Evolutionary conservation across 2,888 invertebrate species (phyloP).

Genomic region (Mythimna impura): DNA sequence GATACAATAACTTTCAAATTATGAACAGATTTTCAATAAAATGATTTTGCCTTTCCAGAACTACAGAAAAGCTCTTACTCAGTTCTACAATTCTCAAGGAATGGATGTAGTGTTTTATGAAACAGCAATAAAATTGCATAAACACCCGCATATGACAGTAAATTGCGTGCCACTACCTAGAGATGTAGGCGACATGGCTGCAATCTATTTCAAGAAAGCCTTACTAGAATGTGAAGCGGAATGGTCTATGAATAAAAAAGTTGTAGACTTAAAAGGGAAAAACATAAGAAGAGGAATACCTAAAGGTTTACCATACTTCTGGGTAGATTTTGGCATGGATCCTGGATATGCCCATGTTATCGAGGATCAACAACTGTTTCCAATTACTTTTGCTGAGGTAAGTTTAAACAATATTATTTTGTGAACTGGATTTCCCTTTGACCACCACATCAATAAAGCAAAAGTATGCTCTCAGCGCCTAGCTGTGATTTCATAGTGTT

Average conservation of each 20-base stretch:
- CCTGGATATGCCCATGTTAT: slow-evolving; percentile 99
- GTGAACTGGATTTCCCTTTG: not conserved
- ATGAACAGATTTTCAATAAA: not conserved
- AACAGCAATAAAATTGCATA: slow-evolving; percentile 93
- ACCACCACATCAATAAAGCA: not conserved
- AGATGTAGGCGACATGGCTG: slow-evolving; percentile 96
- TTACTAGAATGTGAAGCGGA: slow-evolving; percentile 98
- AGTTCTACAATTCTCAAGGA: slow-evolving; percentile 93
- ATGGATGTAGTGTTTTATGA: slow-evolving; percentile 98
- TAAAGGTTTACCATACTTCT: slow-evolving; percentile 98
- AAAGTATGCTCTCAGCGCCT: too few species aligned
- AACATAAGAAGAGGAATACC: slow-evolving; percentile 96
- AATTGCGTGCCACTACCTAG: slow-evolving; percentile 97
- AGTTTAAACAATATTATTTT: slow-evolving; percentile 46
- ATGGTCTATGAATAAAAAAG: slow-evolving; percentile 98
- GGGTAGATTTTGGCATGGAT: slow-evolving; percentile 97
- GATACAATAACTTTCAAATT: too few species aligned
- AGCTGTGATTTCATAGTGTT: too few species aligned
- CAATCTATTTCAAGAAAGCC: slow-evolving; percentile 99
- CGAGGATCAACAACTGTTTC: slow-evolving; percentile 97
- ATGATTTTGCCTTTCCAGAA: slow-evolving; percentile 84
- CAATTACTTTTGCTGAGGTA: slow-evolving; percentile 97
- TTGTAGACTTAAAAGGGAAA: slow-evolving; percentile 90
- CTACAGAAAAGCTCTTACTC: slow-evolving; percentile 94
- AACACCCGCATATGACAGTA: slow-evolving; percentile 95